Evolutionary conservation across 1,140 invertebrate genomes (phyloP).

Genomic region (Sesamia nonagrioides): DNA sequence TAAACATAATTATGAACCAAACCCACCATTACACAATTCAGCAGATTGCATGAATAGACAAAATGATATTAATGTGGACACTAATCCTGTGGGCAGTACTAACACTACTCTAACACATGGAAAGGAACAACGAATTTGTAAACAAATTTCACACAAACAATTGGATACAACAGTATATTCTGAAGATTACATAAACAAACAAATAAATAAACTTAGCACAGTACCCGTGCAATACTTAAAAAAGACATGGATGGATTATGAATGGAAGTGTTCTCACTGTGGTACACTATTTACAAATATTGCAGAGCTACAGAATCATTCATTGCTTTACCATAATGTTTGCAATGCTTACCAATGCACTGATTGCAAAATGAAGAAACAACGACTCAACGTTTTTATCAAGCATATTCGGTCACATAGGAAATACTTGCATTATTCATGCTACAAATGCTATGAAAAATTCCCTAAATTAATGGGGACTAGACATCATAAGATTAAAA

Average conservation of each 20-base stretch:
- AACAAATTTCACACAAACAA: background rate
- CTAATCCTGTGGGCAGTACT: no score
- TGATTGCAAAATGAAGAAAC: constrained; percentile 16
- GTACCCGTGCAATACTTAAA: constrained; percentile 52
- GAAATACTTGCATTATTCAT: constrained; percentile 39
- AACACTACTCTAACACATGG: background rate
- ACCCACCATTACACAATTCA: background rate
- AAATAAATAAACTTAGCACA: constrained; percentile 59
- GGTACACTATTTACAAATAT: constrained; percentile 75
- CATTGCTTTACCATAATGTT: constrained; percentile 56
- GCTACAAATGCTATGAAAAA: constrained; percentile 50
- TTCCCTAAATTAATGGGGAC: constrained; percentile 43
- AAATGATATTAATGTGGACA: background rate
- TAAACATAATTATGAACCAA: background rate
- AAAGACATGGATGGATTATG: constrained; percentile 72
- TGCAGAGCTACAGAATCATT: constrained; percentile 68
- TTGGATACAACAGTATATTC: background rate
- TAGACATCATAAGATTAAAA: constrained; percentile 47
- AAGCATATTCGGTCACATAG: constrained; percentile 27
- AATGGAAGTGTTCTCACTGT: constrained; percentile 75
- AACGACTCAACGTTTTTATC: constrained; percentile 10
- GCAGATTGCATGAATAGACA: background rate
- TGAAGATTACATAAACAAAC: background rate
- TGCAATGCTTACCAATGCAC: constrained; percentile 36
- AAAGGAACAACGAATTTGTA: background rate